phyloP scores from a whole-genome alignment of 2,797 vertebrate species.

The Simalia tracyae region DNA sequence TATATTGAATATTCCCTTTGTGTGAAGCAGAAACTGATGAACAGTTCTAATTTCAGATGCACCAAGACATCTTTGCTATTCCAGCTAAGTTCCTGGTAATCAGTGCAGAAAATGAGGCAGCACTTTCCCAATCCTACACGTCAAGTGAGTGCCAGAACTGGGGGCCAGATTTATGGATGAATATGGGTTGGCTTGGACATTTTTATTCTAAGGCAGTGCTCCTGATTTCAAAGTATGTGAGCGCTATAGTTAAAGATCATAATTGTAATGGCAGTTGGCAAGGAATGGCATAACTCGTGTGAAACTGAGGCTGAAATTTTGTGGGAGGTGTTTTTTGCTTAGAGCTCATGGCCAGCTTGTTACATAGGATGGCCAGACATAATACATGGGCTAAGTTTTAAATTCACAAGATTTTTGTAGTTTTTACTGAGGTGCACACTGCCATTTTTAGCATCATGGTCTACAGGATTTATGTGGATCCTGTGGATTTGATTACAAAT shows the following conservation, averaged over 20 bases:
- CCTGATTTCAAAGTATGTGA: not conserved
- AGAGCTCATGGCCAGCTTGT: not conserved
- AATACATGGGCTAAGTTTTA: not conserved
- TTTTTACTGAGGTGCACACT: not conserved
- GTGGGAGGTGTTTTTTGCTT: not conserved
- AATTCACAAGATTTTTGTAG: not conserved
- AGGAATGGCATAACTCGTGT: not conserved
- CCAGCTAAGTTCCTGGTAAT: conserved; percentile 8
- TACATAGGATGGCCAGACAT: not conserved
- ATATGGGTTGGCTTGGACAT: not conserved
- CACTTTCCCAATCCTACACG: not conserved
- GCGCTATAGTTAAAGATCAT: not conserved
- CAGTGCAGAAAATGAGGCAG: not conserved
- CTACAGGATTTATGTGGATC: not conserved
- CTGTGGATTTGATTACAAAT: not conserved
- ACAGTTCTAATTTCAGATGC: not conserved
- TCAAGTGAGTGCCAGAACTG: not conserved
- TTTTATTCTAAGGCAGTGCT: not conserved
- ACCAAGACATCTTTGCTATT: not conserved
- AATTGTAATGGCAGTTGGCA: not conserved
- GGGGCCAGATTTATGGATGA: not conserved
- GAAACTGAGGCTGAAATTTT: not conserved
- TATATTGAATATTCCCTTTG: not conserved
- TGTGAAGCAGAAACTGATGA: not conserved
- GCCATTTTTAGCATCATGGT: not conserved